These are phyloP conservation scores for Chrysopa pallens DNA, from an alignment of 1,140 invertebrate genomes.

Conservation along the genomic window DNA sequence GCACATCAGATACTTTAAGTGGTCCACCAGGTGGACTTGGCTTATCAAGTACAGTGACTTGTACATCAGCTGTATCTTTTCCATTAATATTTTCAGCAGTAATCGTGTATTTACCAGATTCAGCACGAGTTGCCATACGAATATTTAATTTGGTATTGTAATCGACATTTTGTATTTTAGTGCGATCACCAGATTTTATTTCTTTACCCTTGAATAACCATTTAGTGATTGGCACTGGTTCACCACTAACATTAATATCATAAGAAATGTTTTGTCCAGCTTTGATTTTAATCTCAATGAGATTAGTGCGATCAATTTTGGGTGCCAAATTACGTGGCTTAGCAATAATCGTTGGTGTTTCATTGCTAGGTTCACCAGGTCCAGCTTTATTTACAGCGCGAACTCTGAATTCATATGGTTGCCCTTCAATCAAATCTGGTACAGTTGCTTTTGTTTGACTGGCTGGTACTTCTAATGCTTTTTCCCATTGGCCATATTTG, in stretches of 20 bases:
- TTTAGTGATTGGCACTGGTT: conserved; percentile 75
- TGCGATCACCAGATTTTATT: conserved; percentile 45
- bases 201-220: conserved; percentile 66
- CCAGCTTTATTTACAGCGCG: conserved; percentile 83
- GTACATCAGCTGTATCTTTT: conserved; percentile 77
- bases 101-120: conserved; percentile 82
- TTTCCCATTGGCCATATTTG: conserved; percentile 89
- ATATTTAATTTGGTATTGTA: conserved; percentile 83
- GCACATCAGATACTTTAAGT: conserved; percentile 68
- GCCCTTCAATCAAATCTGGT: conserved; percentile 75
- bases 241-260: conserved; percentile 69
- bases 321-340: conserved; percentile 75
- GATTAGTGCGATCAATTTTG: conserved; percentile 72
- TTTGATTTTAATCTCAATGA: conserved; percentile 70
- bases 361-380: conserved; percentile 76
- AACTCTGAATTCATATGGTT: conserved; percentile 81
- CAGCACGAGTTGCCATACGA: conserved; percentile 64
- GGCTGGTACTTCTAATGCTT: conserved; percentile 64
- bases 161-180: conserved; percentile 63
- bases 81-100: conserved; percentile 88
- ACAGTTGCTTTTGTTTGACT: conserved; percentile 68
- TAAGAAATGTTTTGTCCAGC: conserved; percentile 74
- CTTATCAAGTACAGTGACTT: conserved; percentile 81
- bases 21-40: conserved; percentile 83
- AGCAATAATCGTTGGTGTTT: conserved; percentile 73